Evolutionary conservation across 2,888 invertebrate species (phyloP), one percentile per base, ranked within the genome.

Genomic region (Polia nebulosa): DNA sequence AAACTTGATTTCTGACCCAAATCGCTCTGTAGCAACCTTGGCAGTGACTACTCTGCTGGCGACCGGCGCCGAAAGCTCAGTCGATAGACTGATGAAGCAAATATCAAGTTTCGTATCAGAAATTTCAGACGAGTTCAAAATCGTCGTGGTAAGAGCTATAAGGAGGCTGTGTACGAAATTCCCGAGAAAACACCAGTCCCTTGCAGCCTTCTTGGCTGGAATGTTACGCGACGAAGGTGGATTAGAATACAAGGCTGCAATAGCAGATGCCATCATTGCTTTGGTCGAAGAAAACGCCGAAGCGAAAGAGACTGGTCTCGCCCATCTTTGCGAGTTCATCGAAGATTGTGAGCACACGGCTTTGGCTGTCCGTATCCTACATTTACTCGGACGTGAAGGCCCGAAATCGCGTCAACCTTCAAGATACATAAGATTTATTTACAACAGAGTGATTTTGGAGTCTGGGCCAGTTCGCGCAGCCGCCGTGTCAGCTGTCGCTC

Each of bases 31-130:
- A 58, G 99, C 99, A 0, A 99, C 99, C 0, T 93, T 99, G 78
- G 99, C 99, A 32, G 99, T 99, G 47, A 99, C 99, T 0, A 99
- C 99, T 0, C 95, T 99, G 1, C 95, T 99, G 8, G 99, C 99
- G 90, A 99, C 99, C 0, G 99, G 99, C 2, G 99, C 99, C 0
- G 99, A 99, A 91, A 98, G 98, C 63, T 99, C 99, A 0, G 99
- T 99, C 0, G 99, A 99, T 89, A 97, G 99, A 63, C 95, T 99
- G n/a, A 99, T 99, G 99, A 99, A 99, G 91, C 99, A 99, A 93
- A 99, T 99, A 77, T 98, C 99, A 0, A 98, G 98, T 11, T 99
- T 99, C 91, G 99, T 99, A 51, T 98, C 98, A 0, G 99, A 99
- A 94, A 99, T 99, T 79, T 99, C 99, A 0, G 99, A 99, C 91